Base-by-base conservation (phyloP, 2,888 invertebrate species). In the Cantharis flavilabris region DNA sequence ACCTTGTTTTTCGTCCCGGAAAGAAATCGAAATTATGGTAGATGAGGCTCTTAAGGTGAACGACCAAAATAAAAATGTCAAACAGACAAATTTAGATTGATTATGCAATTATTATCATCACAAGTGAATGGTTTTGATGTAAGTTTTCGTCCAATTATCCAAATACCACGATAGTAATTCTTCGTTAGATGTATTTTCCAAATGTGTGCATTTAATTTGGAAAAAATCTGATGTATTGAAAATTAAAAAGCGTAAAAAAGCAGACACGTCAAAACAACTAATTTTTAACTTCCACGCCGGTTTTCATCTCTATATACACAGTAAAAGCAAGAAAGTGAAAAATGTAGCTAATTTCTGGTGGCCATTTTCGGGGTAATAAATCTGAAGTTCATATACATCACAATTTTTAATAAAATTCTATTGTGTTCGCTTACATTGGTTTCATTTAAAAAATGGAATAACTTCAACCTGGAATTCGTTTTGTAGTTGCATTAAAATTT, bases 271-370 rank as follows among this genome's bases (percentile, higher is more conserved):
- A 65, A 33, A 72, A 72, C 33, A 72, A 72, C 67, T 72, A 70
- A 73, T 73, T 73, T 70, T 70, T 26, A 67, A 67, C 65, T 67
- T 67, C 65, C 64, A 69, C 62, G 62, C 18, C 11, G 70, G 73
- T 73, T 73, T 70, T 30, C 70, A 73, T 73, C 69, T 69, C 30
- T 49, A 67, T 26, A 67, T 64, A 33, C 69, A 49, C 49, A 14
- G 69, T 26, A 62, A 62, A 69, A 73, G 33, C 26, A 62, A 69
- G 23, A 69, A 73, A 70, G 73, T 73, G 73, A 73, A 73, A 73
- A 73, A 73, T 70, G 73, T 69, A 69, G 28, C 73, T 73, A 73
- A 73, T 73, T 70, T 73, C 73, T 73, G 73, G 33, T 73, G 69
- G 69, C 70, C 63, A 73, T 73, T 73, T 73, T 70, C 69, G 26